Percentiles rank a stretch among this genome's conserved stretches.
Evolutionary conservation across 2,797 vertebrate genomes (phyloP).

Genomic region (Chloroceryle amazona): DNA sequence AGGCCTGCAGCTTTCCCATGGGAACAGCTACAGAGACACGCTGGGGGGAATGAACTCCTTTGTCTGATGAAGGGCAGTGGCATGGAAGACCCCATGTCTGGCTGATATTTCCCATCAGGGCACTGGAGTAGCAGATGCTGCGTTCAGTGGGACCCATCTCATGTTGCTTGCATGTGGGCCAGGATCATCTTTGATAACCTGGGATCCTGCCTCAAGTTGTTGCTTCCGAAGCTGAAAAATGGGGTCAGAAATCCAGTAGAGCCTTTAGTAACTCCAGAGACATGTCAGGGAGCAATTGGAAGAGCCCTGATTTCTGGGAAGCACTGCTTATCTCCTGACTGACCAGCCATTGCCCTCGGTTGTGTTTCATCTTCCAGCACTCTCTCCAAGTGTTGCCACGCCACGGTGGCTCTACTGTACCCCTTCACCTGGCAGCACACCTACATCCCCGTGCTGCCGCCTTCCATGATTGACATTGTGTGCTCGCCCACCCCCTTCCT

Average conservation of each 20-base stretch:
- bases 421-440: constrained; percentile 99
- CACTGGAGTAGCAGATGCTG: not conserved
- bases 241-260: not conserved
- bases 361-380: constrained; percentile 83
- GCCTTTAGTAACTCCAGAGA: not conserved
- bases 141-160: not conserved
- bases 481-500: constrained; percentile 98
- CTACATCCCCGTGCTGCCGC: constrained; percentile 96
- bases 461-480: constrained; percentile 97
- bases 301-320: not conserved
- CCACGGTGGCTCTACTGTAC: constrained; percentile 93
- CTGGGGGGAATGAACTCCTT: not conserved
- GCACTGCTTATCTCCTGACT: not conserved
- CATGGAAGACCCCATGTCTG: not conserved
- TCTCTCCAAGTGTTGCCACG: constrained; percentile 96
- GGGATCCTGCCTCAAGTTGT: not conserved
- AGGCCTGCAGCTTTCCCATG: not conserved
- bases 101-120: not conserved
- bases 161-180: fast-evolving
- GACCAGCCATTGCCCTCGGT: not conserved
- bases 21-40: not conserved
- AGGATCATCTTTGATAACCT: not conserved
- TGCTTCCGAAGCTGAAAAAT: not conserved
- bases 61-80: not conserved
- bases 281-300: not conserved